Base-by-base conservation (phyloP, 2,113 vertebrate genomes). In the Epinephelus moara region DNA sequence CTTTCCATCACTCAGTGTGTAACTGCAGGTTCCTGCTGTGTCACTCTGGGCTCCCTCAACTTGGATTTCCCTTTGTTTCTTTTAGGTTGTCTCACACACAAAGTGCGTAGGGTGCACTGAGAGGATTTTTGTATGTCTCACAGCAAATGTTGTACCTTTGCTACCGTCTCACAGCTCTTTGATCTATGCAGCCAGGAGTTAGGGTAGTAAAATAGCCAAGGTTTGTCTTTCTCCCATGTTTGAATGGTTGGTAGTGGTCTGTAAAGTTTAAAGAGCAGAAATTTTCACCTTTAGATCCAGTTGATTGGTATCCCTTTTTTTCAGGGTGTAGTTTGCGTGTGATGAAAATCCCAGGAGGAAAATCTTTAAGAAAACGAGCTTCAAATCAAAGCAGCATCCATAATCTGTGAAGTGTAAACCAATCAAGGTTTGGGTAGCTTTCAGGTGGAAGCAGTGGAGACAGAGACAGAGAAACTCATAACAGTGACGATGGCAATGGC, bases 21-120 rank as follows among this genome's bases (percentile, higher is more conserved):
- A 73, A 79, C 78, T 62, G 64, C 49, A 78, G 75, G 53, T 84
- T 79, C 78, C 75, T 57, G 80, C 88, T 90, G 84, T 75, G 85
- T 83, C 85, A 84, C 66, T 80, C 64, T 57, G 23, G 71, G 76
- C 74, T 85, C 59, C 47, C 55, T 88, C 75, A 78, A 61, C 71
- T 82, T 67, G 72, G 70, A 78, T 75, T 79, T 69, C 70, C 49
- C 33, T 80, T 83, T 86, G 40, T 79, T 84, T 80, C 21, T 52
- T 76, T 77, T 47, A 75, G 47, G 64, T 75, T 87, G 40, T 82
- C 71, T 83, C 50, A 64, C 56, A 85, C 52, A 72, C 45, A 80
- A 53, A 76, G 49, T 62, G 6, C 6, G 15, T 15, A 33, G 30
- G 23, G 71, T 67, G 37, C 68, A 81, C 61, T 2, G 60, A 79